Base-by-base conservation (phyloP, 2,113 vertebrate genomes). In the Seriola dumerili region DNA sequence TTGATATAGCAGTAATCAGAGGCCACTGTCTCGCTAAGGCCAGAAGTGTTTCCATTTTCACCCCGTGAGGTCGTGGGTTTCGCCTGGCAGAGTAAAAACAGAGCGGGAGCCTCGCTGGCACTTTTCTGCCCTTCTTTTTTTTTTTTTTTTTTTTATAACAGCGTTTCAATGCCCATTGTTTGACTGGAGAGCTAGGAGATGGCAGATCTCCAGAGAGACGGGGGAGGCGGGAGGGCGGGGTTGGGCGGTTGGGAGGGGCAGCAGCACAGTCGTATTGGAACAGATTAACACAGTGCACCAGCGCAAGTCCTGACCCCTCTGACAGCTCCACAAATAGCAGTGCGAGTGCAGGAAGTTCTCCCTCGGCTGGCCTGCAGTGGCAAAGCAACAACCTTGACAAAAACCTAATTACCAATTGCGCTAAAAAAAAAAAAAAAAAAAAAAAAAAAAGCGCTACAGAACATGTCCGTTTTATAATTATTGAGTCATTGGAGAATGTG, bases 391-490 rank as follows among this genome's bases (percentile, higher is more conserved):
- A 81, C 84, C 54, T 86, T 80, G 79, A 85, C 82, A 85, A 84
- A 78, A 82, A 85, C 52, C 74, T 79, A 86, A 86, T 86, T 89
- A 93, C 83, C 74, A 78, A 78, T 79, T 65, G 77, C 25, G 59
- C 69, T 32, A 48, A 70, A 75, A 74, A 73, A 54, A 76, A 83
- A 79, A 63, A 63, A 29, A 29, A 29, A 29, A 29, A 61, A 50
- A 74, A 50, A 65, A 46, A 44, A 50, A 71, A 74, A 73, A 64
- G 59, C 66, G 40, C 74, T 42, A 84, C 76, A 69, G 64, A 90
- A 88, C 72, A 85, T 82, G 85, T 87, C 76, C 52, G 25, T 92
- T 93, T 89, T 93, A 80, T 80, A 89, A 93, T 92, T 87, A 93
- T 84, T 62, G 85, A 90, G 78, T 88, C 88, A 85, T n/a, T 76